phyloP scores from a whole-genome alignment of 2,888 invertebrate genomes.

The Diarsia rubi region DNA sequence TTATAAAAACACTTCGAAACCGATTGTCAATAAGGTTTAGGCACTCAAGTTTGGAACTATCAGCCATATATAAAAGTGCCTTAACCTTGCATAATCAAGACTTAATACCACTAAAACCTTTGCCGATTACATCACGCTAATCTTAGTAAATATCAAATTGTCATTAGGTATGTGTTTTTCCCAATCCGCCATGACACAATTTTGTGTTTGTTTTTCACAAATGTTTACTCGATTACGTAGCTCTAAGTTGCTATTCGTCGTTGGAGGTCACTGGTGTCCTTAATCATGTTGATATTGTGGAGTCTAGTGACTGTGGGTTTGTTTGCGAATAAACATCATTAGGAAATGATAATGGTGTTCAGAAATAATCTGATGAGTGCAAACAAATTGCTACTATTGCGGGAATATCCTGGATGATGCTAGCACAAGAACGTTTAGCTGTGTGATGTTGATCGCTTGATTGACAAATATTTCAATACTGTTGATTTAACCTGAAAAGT shows the following conservation, averaged over 20 bases:
- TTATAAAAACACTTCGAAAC: neutral
- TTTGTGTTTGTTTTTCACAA: constrained; percentile 59
- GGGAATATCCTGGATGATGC: too few species aligned
- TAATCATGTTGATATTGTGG: constrained; percentile 40
- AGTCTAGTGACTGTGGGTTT: constrained; percentile 7
- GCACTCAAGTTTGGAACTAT: neutral
- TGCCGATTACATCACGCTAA: constrained; percentile 41
- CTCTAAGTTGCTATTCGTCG: constrained; percentile 32
- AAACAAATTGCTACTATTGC: too few species aligned
- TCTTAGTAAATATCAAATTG: constrained; percentile 46
- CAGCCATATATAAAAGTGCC: neutral
- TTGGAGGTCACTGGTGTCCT: constrained; percentile 33
- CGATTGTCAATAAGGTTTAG: neutral
- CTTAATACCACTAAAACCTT: neutral
- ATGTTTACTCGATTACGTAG: constrained; percentile 57
- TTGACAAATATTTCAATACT: neutral
- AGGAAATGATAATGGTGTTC: neutral
- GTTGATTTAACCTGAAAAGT: neutral
- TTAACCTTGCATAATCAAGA: neutral
- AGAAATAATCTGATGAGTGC: neutral
- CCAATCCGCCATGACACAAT: constrained; percentile 62
- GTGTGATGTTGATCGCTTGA: too few species aligned
- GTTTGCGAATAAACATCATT: constrained; percentile 12
- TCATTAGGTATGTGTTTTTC: constrained; percentile 58
- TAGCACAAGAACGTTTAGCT: too few species aligned